Percentiles rank a stretch among this genome's conserved stretches.
Evolutionary conservation across 2,888 invertebrate genomes (phyloP).

Genomic region (Kryphioiulus occultus): DNA sequence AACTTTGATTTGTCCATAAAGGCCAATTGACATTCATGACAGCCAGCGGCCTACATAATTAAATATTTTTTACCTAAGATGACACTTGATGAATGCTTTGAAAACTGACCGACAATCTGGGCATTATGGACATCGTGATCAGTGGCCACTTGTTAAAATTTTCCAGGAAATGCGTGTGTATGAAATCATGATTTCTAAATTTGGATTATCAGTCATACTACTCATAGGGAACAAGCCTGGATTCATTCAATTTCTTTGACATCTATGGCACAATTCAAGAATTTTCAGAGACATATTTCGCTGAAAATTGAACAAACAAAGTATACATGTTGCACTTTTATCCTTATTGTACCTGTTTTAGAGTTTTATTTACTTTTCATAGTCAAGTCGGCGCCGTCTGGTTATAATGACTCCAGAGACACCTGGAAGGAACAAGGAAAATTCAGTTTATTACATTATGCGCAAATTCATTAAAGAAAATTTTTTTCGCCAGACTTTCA

Average conservation of each 20-base stretch:
- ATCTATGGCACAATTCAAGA: background rate
- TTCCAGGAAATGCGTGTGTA: no score
- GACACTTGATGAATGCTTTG: background rate
- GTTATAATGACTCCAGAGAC: background rate
- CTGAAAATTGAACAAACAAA: background rate
- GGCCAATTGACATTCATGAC: conserved; percentile 12
- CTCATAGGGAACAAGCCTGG: no score
- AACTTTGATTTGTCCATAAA: conserved; percentile 2
- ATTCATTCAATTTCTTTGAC: no score
- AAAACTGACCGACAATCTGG: background rate
- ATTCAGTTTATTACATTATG: background rate
- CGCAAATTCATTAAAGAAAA: background rate
- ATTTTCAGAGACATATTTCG: background rate
- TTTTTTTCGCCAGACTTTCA: background rate
- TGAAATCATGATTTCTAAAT: no score
- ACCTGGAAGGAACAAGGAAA: background rate
- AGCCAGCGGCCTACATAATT: background rate
- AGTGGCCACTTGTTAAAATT: background rate
- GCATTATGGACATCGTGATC: background rate
- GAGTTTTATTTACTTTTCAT: background rate
- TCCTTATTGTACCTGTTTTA: background rate
- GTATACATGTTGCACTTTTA: background rate
- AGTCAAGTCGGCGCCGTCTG: background rate
- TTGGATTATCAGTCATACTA: no score
- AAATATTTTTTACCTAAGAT: background rate